phyloP scores from a whole-genome alignment of 1,140 invertebrate genomes.

The Venustaconcha ellipsiformis region DNA sequence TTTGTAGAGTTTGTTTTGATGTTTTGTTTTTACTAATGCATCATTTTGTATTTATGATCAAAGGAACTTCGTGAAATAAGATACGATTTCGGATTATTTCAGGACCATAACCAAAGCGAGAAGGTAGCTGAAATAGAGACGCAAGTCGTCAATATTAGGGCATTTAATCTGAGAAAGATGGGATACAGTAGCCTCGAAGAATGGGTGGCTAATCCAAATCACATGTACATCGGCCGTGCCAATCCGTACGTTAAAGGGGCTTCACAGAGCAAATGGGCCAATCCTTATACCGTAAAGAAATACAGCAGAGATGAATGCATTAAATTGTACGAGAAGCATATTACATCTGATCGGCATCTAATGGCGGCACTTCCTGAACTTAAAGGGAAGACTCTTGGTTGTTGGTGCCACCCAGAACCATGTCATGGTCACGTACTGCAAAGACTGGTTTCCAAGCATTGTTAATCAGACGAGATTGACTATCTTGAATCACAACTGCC shows the following conservation, averaged over 20 bases:
- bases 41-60: too few species aligned
- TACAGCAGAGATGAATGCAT: slow-evolving; percentile 20
- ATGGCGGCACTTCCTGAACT: slow-evolving; percentile 33
- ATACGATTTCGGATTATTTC: too few species aligned
- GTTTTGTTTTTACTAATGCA: too few species aligned
- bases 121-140: background rate
- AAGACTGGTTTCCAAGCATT: slow-evolving; percentile 14
- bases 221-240: slow-evolving; percentile 45
- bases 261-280: slow-evolving; percentile 39
- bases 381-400: slow-evolving; percentile 39
- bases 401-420: slow-evolving; percentile 42
- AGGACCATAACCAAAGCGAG: background rate
- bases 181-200: slow-evolving; percentile 33
- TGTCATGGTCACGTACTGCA: slow-evolving; percentile 38
- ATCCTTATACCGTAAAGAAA: slow-evolving; percentile 32
- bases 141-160: slow-evolving; percentile 31
- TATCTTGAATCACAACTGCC: too few species aligned
- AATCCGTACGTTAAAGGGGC: slow-evolving; percentile 38
- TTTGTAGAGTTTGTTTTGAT: too few species aligned
- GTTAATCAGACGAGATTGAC: background rate
- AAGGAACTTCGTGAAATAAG: too few species aligned
- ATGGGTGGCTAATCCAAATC: slow-evolving; percentile 29
- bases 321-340: slow-evolving; percentile 29
- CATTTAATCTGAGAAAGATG: slow-evolving; percentile 25
- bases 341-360: slow-evolving; percentile 25